Evolutionary conservation across 1,140 invertebrate species (phyloP), one percentile per base, ranked within the genome.

Genomic region (Drosophila tristis): DNA sequence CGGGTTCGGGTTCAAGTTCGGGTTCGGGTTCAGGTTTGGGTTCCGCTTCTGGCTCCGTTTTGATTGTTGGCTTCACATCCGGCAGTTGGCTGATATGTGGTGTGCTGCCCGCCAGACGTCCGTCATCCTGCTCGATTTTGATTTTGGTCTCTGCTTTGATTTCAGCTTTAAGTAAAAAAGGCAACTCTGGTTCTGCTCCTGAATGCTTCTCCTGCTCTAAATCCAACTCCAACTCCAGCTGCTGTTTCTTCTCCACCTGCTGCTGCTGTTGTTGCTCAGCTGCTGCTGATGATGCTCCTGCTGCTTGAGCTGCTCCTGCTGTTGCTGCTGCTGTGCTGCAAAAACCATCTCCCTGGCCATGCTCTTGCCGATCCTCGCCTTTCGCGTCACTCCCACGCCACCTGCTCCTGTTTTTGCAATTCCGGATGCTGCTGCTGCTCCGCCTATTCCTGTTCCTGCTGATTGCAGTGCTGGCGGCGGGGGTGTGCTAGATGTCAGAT

Each of bases 351-450:
- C 93, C 25, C 94, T 91, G 23, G 94, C 95, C 94, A 95, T 95
- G n/a, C 93, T 94, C 92, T 95, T 95, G 26, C 95, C 95, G 26
- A 95, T 93, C n/a, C 95, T 93, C 3, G 95, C 94, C 74, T 94
- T 93, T n/a, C 94, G 84, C 29, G 91, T 82, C 42, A 76, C 51
- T 5, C 60, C 35, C 26, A 20, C 20, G 3, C 31, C 31, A 11
- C 9, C 48, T 25, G 61, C 23, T 8, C 9, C 31, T 8, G 58
- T 55, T 1, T 20, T 43, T 6, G 29, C 16, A 94, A 9, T 92
- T 93, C 91, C 95, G 95, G 20, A 94, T 94, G 25, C 95, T 92
- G 13, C 59, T 1, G 31, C 45, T 95, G 9, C 92, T 93, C 91
- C 95, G 95, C 16, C 94, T 94, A 23, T 95, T 92, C n/a, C 95